Evolutionary conservation across 2,113 vertebrate genomes (phyloP).

Genomic region (Sylvicapra grimmia): DNA sequence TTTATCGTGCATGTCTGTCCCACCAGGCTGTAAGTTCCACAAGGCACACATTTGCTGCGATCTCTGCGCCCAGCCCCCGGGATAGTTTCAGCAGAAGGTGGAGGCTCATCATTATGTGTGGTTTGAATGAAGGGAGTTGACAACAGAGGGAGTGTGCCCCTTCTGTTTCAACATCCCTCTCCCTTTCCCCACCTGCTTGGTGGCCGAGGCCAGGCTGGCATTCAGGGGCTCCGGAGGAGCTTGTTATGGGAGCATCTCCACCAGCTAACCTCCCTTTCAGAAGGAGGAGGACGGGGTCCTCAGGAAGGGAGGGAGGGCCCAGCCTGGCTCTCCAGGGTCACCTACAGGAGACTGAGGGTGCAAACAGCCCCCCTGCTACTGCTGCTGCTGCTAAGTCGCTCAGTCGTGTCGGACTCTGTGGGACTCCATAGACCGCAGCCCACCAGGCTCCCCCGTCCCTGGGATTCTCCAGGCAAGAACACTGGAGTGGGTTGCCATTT

Average conservation of each 20-base stretch:
- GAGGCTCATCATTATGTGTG: not conserved
- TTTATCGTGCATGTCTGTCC: not conserved
- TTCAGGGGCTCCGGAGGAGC: not conserved
- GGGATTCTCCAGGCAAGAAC: too few relatives aligned
- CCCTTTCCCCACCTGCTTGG: too few relatives aligned
- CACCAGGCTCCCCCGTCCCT: too few relatives aligned
- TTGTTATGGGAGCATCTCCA: not conserved
- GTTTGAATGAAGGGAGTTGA: not conserved
- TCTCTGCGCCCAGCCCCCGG: not conserved
- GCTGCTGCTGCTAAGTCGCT: too few relatives aligned
- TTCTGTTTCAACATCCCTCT: not conserved
- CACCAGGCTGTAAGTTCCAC: not conserved
- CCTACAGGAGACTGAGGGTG: not conserved
- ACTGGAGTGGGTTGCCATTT: too few relatives aligned
- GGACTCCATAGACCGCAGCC: too few relatives aligned
- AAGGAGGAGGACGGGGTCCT: not conserved
- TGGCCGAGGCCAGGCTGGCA: accelerated
- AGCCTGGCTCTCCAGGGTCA: not conserved
- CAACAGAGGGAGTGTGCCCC: not conserved
- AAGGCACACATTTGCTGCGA: not conserved
- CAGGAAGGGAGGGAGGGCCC: not conserved
- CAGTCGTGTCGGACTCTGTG: too few relatives aligned
- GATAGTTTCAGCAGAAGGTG: not conserved
- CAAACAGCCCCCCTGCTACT: not conserved
- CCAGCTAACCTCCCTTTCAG: not conserved